Evolutionary conservation across 2,113 vertebrate species (phyloP).

Genomic region (Oncorhynchus clarkii): DNA sequence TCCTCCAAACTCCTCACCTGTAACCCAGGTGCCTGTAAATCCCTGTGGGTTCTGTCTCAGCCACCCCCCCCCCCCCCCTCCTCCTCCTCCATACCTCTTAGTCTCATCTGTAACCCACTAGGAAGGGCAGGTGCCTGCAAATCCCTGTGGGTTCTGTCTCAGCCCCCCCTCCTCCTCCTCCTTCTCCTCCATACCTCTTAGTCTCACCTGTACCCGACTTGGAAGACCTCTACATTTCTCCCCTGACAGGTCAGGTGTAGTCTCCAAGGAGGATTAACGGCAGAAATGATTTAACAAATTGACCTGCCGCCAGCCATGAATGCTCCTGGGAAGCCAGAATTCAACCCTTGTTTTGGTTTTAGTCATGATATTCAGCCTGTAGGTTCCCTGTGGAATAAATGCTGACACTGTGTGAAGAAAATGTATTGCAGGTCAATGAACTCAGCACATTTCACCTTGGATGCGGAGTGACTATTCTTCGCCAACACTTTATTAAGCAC

Average conservation of each 20-base stretch:
- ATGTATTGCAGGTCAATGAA: conserved; percentile 8
- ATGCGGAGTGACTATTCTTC: conserved; percentile 1
- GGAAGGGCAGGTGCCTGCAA: not conserved
- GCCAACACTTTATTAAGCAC: conserved; percentile 19
- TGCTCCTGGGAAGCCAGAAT: not conserved
- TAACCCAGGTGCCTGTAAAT: not conserved
- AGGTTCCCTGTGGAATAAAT: not conserved
- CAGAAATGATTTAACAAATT: conserved; percentile 21
- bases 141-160: not conserved
- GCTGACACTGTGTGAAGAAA: not conserved
- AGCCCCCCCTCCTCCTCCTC: not conserved
- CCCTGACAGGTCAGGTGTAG: not conserved
- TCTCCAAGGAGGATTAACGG: conserved; percentile 13
- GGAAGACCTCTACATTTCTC: not conserved
- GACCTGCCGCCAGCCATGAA: not conserved
- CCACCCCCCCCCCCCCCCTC: not conserved
- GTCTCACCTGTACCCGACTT: not conserved
- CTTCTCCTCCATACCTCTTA: not conserved
- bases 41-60: not conserved
- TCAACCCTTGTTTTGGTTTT: conserved; percentile 2
- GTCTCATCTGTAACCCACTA: not conserved
- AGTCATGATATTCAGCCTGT: not conserved
- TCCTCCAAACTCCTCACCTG: conserved; percentile 4
- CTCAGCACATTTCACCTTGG: not conserved
- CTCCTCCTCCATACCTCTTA: not conserved